These are phyloP conservation scores for Argyresthia albistria DNA, from an alignment of 2,888 invertebrate species.

Conservation along the genomic window DNA sequence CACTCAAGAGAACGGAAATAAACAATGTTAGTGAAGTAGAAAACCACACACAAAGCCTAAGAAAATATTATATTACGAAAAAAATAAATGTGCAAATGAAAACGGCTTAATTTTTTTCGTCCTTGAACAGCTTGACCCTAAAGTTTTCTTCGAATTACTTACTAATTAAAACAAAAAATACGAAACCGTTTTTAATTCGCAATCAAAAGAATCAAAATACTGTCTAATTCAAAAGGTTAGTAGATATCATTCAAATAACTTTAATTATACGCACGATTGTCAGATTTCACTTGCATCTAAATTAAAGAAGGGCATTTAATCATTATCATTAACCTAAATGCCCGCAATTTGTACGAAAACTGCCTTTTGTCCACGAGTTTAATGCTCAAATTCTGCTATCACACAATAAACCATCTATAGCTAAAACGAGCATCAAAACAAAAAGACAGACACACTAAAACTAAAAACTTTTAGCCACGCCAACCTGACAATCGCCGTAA, in stretches of 20 bases:
- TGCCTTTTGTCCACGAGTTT: conserved; percentile 10
- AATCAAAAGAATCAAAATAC: neutral
- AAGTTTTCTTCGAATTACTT: neutral
- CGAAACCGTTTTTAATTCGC: neutral
- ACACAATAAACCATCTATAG: neutral
- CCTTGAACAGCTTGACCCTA: no score
- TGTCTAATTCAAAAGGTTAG: no score
- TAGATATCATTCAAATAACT: conserved; percentile 7
- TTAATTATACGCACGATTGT: conserved; percentile 36
- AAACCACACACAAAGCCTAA: neutral
- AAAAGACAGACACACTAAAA: neutral
- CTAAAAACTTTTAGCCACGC: neutral
- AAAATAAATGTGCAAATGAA: neutral
- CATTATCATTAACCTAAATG: conserved; percentile 23
- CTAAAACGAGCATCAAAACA: conserved; percentile 7
- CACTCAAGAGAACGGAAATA: no score
- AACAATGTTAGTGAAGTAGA: no score
- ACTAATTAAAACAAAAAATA: neutral
- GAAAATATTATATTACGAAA: neutral
- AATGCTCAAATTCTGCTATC: no score
- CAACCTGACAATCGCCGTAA: conserved; percentile 54
- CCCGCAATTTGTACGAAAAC: conserved; percentile 41
- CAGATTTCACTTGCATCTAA: conserved; percentile 21
- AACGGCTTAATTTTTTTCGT: neutral
- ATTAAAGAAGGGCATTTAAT: neutral